Conservation (phyloP, 2,888 invertebrate genomes). For the Trissolcus japonicus region DNA sequence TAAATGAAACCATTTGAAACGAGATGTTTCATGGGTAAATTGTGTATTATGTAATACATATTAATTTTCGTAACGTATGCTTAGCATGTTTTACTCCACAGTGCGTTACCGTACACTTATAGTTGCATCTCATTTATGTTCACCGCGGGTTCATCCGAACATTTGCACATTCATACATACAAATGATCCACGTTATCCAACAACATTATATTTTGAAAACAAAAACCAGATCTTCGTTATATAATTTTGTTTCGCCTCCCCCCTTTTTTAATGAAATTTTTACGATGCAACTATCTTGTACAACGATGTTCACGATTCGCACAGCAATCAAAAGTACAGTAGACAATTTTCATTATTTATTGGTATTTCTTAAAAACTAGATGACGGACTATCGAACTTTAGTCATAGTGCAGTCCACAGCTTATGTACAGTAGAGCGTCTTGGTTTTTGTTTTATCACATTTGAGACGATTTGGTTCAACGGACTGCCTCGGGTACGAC, state of each 20-base stretch:
- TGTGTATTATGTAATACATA: constrained; percentile 47
- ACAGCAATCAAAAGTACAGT: constrained; percentile 68
- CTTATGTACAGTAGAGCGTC: constrained; percentile 64
- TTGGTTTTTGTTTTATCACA: constrained; percentile 24
- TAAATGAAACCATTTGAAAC: constrained; percentile 51
- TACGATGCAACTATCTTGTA: constrained; percentile 58
- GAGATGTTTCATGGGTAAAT: constrained; percentile 32
- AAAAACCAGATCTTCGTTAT: no score
- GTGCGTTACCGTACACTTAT: constrained; percentile 57
- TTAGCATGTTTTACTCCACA: constrained; percentile 40
- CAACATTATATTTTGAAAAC: constrained; percentile 6
- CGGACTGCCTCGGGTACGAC: not conserved
- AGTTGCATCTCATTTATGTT: constrained; percentile 45
- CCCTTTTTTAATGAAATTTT: constrained; percentile 39
- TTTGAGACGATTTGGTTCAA: constrained; percentile 3
- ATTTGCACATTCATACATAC: constrained; percentile 32
- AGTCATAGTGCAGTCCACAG: constrained; percentile 63
- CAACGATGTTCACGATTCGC: constrained; percentile 58
- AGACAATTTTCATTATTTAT: constrained; percentile 64
- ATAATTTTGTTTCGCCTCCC: no score
- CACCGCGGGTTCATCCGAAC: constrained; percentile 23
- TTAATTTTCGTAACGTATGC: constrained; percentile 42
- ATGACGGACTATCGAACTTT: constrained; percentile 62
- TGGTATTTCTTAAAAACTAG: constrained; percentile 61
- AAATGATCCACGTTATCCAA: constrained; percentile 12